phyloP scores from a whole-genome alignment of 2,797 vertebrate species.

The Schizothorax lantsangensis region DNA sequence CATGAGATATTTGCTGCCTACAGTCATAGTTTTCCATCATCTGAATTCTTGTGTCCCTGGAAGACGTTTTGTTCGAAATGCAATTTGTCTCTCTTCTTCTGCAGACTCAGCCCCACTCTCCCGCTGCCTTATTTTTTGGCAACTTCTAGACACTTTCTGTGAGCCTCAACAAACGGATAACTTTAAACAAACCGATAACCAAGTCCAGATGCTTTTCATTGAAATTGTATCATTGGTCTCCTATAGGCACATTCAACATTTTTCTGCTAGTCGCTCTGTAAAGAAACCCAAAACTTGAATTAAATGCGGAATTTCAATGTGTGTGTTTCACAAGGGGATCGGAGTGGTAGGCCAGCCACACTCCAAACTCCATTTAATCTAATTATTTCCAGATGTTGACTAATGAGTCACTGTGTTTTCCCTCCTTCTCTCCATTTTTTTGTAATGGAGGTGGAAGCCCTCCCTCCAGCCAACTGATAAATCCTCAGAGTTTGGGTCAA shows the following conservation, averaged over 20 bases:
- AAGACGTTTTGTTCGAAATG: neutral
- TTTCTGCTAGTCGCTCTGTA: neutral
- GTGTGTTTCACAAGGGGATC: constrained; percentile 38
- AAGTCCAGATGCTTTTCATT: constrained; percentile 18
- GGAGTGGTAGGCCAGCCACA: constrained; percentile 40
- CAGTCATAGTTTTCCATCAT: neutral
- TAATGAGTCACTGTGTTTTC: constrained; percentile 68
- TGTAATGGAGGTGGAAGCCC: constrained; percentile 25
- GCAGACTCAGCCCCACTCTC: neutral
- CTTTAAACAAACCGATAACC: neutral
- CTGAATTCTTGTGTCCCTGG: neutral
- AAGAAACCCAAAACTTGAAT: neutral
- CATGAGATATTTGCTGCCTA: constrained; percentile 8
- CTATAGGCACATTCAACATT: neutral
- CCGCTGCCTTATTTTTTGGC: constrained; percentile 3
- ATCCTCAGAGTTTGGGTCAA: constrained; percentile 12
- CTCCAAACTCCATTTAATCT: constrained; percentile 55
- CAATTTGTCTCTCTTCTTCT: neutral
- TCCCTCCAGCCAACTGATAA: constrained; percentile 41
- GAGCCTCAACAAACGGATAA: constrained; percentile 1
- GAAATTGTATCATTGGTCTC: neutral
- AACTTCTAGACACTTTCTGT: neutral
- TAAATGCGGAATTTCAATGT: constrained; percentile 52
- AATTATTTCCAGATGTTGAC: constrained; percentile 81
- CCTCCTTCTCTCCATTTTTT: constrained; percentile 43